These are phyloP conservation scores for Electrona antarctica DNA, from an alignment of 2,113 vertebrate genomes.

Conservation along the genomic window DNA sequence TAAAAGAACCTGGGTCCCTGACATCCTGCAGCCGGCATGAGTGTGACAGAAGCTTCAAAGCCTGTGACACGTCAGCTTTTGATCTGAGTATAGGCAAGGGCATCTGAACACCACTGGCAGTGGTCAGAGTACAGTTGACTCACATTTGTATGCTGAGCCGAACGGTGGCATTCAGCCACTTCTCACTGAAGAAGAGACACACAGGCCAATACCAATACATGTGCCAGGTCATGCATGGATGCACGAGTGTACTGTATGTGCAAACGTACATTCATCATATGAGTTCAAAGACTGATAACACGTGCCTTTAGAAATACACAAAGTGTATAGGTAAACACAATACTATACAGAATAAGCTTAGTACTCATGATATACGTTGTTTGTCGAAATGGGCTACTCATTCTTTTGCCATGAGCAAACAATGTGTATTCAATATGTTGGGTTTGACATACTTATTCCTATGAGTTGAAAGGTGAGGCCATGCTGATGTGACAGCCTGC, in stretches of 20 bases:
- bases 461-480: slow-evolving; percentile 21
- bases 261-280: background rate
- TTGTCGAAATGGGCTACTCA: slow-evolving; percentile 29
- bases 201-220: background rate
- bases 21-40: slow-evolving; percentile 50
- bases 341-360: slow-evolving; percentile 32
- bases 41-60: slow-evolving; percentile 62
- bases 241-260: background rate
- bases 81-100: slow-evolving; percentile 61
- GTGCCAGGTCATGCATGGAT: background rate
- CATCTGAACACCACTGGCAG: slow-evolving; percentile 44
- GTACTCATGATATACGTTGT: slow-evolving; percentile 36
- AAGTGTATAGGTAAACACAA: slow-evolving; percentile 32
- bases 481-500: slow-evolving; percentile 20
- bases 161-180: slow-evolving; percentile 30
- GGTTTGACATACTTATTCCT: slow-evolving; percentile 2
- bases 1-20: slow-evolving; percentile 42
- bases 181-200: background rate
- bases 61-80: slow-evolving; percentile 60
- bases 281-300: slow-evolving; percentile 13
- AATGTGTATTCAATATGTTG: slow-evolving; percentile 26
- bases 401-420: slow-evolving; percentile 50
- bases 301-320: slow-evolving; percentile 39
- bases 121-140: slow-evolving; percentile 42
- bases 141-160: slow-evolving; percentile 30